Percentiles rank a stretch among this genome's conserved stretches.
phyloP scores from a whole-genome alignment of 2,797 vertebrate species.

The Nyctalus aviator region DNA sequence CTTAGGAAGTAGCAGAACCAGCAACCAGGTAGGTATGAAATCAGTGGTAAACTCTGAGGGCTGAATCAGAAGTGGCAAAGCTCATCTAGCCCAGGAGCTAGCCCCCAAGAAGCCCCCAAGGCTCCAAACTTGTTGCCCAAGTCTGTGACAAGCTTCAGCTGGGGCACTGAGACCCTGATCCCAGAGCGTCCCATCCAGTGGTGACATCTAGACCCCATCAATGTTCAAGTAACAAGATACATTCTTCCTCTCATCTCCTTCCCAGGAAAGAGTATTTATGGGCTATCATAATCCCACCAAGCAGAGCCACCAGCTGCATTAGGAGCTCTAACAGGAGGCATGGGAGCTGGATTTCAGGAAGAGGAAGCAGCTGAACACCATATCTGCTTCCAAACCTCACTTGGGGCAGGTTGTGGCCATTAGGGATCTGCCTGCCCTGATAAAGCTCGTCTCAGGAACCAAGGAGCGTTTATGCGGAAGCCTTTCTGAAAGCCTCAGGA shows the following conservation, averaged over 20 bases:
- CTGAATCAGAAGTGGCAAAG: neutral
- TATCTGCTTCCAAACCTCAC: neutral
- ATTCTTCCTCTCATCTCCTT: neutral
- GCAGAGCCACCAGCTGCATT: neutral
- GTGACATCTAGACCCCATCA: neutral
- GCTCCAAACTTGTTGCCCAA: neutral
- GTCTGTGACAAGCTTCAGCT: neutral
- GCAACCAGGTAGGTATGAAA: neutral
- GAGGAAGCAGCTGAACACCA: neutral
- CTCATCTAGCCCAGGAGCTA: neutral
- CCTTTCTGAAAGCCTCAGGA: neutral
- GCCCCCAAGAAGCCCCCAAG: neutral
- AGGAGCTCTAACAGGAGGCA: neutral
- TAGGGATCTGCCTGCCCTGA: neutral
- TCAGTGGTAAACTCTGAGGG: neutral
- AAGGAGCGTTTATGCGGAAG: neutral
- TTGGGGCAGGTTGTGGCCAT: neutral
- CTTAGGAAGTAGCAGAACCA: neutral
- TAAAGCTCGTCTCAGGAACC: neutral
- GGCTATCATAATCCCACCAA: neutral
- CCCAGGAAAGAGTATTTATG: too few relatives aligned
- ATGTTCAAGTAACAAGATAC: neutral
- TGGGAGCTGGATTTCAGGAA: neutral
- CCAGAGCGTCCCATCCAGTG: neutral
- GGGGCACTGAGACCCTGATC: neutral